A percentile compares a stretch with the other conserved stretches of the same genome.
These are phyloP conservation scores for Sthenelais limicola DNA, from an alignment of 2,888 invertebrate species.

Conservation along the genomic window DNA sequence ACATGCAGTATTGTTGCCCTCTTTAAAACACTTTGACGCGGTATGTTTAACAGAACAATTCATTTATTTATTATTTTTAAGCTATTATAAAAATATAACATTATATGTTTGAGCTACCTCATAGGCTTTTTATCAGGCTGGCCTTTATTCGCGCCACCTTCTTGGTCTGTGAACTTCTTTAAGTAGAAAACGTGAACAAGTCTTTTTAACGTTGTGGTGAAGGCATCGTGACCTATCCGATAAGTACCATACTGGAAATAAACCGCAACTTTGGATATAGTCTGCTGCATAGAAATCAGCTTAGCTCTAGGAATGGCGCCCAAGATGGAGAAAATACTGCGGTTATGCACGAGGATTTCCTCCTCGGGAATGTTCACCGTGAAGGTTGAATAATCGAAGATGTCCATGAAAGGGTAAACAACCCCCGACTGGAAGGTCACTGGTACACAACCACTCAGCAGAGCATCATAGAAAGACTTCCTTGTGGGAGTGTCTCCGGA, in stretches of 20 bases:
- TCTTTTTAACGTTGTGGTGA: constrained; percentile 30
- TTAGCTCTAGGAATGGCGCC: neutral
- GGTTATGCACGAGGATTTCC: neutral
- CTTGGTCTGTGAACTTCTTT: constrained; percentile 16
- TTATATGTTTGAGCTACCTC: no score
- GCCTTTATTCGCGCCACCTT: neutral
- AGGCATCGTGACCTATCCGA: constrained; percentile 34
- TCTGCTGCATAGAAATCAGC: constrained; percentile 18
- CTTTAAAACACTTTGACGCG: no score
- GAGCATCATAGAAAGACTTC: constrained; percentile 62
- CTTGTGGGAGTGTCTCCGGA: constrained; percentile 64
- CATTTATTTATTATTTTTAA: neutral
- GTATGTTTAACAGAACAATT: no score
- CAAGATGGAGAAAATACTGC: constrained; percentile 20
- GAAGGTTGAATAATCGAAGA: constrained; percentile 31
- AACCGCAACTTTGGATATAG: constrained; percentile 4
- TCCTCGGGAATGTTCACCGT: constrained; percentile 18
- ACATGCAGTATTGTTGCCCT: no score
- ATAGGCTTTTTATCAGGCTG: neutral
- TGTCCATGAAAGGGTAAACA: constrained; percentile 36
- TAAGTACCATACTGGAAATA: constrained; percentile 39
- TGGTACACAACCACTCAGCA: constrained; percentile 63
- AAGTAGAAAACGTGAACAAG: constrained; percentile 27
- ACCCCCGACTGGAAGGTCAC: constrained; percentile 49
- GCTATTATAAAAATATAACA: no score